Evolutionary conservation across 2,113 vertebrate genomes (phyloP).

Genomic region (Erythrolamprus reginae): DNA sequence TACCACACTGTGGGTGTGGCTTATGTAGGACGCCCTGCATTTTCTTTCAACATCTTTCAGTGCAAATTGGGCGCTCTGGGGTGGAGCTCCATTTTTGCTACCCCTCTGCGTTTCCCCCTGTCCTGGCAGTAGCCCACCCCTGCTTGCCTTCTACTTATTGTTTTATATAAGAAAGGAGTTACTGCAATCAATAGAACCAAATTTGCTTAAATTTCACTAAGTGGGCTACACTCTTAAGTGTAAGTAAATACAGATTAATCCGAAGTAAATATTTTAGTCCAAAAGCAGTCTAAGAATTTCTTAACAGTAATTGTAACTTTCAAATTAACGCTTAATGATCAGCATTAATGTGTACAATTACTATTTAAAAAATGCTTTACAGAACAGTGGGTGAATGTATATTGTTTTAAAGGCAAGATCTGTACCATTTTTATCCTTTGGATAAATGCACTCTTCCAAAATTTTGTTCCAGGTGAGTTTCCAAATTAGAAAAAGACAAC

Average conservation of each 20-base stretch:
- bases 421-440: neutral
- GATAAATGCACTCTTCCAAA: neutral
- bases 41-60: too few species aligned
- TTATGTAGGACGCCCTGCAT: too few species aligned
- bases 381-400: neutral
- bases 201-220: neutral
- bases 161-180: neutral
- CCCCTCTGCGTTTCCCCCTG: too few species aligned
- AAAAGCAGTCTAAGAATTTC: neutral
- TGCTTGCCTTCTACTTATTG: neutral
- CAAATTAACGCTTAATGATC: neutral
- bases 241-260: neutral
- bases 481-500: neutral
- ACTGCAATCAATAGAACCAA: neutral
- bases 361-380: neutral
- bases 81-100: too few species aligned
- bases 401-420: neutral
- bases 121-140: too few species aligned
- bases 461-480: neutral
- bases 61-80: too few species aligned
- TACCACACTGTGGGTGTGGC: too few species aligned
- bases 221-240: neutral
- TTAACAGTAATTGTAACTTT: neutral
- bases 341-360: neutral
- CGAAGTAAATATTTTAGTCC: neutral